phyloP scores from a whole-genome alignment of 2,888 invertebrate species.

The Volucella zonaria region DNA sequence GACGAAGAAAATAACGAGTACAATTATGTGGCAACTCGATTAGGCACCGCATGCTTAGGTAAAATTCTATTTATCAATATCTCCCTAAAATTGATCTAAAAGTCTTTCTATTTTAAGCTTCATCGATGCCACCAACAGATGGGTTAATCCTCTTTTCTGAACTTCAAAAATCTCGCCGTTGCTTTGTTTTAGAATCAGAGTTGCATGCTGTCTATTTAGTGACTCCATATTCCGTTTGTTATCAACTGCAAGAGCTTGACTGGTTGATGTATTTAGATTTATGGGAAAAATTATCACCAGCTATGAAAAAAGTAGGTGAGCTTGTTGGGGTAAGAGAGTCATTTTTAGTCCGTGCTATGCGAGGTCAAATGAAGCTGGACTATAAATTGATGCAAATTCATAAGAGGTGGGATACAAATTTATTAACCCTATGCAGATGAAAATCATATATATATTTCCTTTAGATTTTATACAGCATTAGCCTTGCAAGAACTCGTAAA shows the following conservation, averaged over 20 bases:
- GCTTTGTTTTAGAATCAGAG: slow-evolving; percentile 96
- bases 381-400: slow-evolving; percentile 85
- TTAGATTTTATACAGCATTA: slow-evolving; percentile 93
- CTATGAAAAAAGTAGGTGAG: slow-evolving; percentile 93
- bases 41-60: slow-evolving; percentile 94
- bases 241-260: slow-evolving; percentile 89
- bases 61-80: background rate
- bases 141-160: slow-evolving; percentile 94
- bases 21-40: slow-evolving; percentile 89
- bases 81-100: background rate
- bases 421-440: background rate
- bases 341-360: slow-evolving; percentile 90
- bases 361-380: slow-evolving; percentile 86
- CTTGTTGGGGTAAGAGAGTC: slow-evolving; percentile 94
- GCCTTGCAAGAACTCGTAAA: slow-evolving; percentile 96
- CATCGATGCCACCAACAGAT: slow-evolving; percentile 97
- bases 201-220: slow-evolving; percentile 97
- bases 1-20: slow-evolving; percentile 82
- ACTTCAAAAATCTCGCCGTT: slow-evolving; percentile 93
- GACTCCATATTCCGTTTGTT: slow-evolving; percentile 94
- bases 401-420: slow-evolving; percentile 84
- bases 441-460: slow-evolving; percentile 25
- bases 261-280: slow-evolving; percentile 91
- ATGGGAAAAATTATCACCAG: slow-evolving; percentile 91
- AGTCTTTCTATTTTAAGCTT: slow-evolving; percentile 83